Base-by-base conservation (phyloP, 2,113 vertebrate genomes). In the Rhinopomastus cyanomelas region DNA sequence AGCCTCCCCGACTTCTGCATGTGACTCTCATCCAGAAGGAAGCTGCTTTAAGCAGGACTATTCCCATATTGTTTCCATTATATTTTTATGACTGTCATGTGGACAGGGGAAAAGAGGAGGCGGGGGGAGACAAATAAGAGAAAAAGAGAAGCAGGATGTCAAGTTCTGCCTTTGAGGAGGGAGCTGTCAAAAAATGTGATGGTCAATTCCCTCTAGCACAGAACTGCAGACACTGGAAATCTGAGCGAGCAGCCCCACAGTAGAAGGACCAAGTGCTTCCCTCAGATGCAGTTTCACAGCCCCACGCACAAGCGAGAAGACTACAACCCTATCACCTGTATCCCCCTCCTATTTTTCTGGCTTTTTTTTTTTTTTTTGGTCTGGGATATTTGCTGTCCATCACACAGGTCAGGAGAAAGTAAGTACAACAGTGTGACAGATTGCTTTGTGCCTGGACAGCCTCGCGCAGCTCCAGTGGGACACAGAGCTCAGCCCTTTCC, bases 61-160 rank as follows among this genome's bases (percentile, higher is more conserved):
- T 60, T 73, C 88, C 87, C 95, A 91, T 93, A 88, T 90, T 95
- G 90, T 95, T 96, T 76, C 86, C 93, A 96, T 95, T 95, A 93
- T 90, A 77, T 77, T 93, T 96, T 95, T 92, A 95, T 90, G 93
- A 64, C 86, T 90, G 86, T 94, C 93, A 94, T 92, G 84, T 66
- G 88, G 90, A 90, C 81, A 91, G 71, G 74, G 83, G 74, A 23
- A 32, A 75, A 74, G 61, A 73, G 62, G 85, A 87, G 83, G 60
- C 0, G 2, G 53, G 42, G 91, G 80, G 55, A 88, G 89, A 66
- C 83, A 75, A 95, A 64, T 29, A 75, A 76, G 62, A 92, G 66
- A 27, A 81, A 86, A 86, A 71, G 71, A 94, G 90, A 94, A 87
- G 66, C 59, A 69, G 51, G 52, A 95, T 3, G 1, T 94, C 86